Base-by-base conservation (phyloP, 2,888 invertebrate species). In the Dasypogon diadema region DNA sequence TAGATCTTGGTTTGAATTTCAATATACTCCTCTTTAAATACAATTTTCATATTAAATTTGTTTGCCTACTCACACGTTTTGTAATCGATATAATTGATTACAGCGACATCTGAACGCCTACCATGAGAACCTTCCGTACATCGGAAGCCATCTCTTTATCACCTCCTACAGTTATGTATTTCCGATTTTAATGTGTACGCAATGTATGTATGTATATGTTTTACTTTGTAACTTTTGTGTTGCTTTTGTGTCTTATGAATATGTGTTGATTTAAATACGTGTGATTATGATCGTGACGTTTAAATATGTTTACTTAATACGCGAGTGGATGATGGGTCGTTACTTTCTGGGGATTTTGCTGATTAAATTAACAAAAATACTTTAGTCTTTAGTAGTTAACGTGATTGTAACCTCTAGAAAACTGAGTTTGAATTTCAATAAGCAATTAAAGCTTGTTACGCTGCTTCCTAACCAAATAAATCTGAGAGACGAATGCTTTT, bases 1-100 rank as follows among this genome's bases (percentile, higher is more conserved):
- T 75, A 75, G 63, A 54, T 63, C n/a, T 75, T 75, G 65, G 34
- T 75, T 75, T 75, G 63, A 63, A 63, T 75, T 60, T 74, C 63
- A 75, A 56, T 65, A 65, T 65, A 68, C 42, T 56, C 37, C 42
- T 56, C 37, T 75, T 65, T 56, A 55, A 55, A 68, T 68, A 75
- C 65, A 75, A 75, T 63, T 72, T 75, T 48, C 58, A 70, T 75
- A 68, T 68, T 68, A 46, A 51, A 51, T 68, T 34, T 65, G 37
- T 75, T 34, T 76, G 30, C 26, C 34, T 18, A 54, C 51, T 24
- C 54, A 54, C 54, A 54, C 48, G 65, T 18, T 26, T 70, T 18
- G 70, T 54, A 70, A 70, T 70, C 70, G 51, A 54, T 70, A 54
- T 14, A 51, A 70, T 14, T 34, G 70, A 48, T 48, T 68, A 68